Conservation (phyloP, 2,113 vertebrate genomes). For the Chunga burmeisteri region DNA sequence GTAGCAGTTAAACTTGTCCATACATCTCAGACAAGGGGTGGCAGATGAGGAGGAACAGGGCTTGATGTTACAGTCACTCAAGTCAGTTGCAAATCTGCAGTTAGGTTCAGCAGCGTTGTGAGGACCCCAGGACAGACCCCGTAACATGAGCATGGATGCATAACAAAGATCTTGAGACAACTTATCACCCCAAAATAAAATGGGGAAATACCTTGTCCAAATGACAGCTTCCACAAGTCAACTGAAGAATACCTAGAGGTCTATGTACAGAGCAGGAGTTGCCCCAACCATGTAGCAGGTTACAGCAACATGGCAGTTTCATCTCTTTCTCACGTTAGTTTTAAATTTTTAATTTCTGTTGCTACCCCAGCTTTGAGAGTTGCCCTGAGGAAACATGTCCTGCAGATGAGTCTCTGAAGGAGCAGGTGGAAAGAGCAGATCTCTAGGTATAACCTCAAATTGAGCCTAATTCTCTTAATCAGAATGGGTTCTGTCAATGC, state of each 20-base stretch:
- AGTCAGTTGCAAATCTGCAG: not conserved
- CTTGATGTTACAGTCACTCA: fast-evolving
- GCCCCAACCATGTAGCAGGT: fast-evolving
- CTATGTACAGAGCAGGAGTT: not conserved
- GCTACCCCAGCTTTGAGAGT: not conserved
- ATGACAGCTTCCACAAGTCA: not conserved
- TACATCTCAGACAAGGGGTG: not conserved
- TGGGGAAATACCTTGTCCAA: not conserved
- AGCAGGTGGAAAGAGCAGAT: not conserved
- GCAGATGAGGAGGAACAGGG: not conserved
- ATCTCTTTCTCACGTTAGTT: not conserved
- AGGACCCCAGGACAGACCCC: not conserved
- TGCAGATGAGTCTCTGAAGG: not conserved
- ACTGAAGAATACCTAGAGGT: not conserved
- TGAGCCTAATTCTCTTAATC: not conserved
- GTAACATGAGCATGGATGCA: fast-evolving
- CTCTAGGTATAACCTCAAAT: not conserved
- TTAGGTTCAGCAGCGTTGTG: fast-evolving
- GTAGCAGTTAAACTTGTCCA: not conserved
- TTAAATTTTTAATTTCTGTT: not conserved
- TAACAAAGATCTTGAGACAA: not conserved
- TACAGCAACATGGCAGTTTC: fast-evolving
- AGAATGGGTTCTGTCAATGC: not conserved
- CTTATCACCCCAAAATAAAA: not conserved
- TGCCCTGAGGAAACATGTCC: fast-evolving